Evolutionary conservation across 2,797 vertebrate genomes (phyloP), one percentile per base, ranked within the genome.

Genomic region (Helostoma temminkii): DNA sequence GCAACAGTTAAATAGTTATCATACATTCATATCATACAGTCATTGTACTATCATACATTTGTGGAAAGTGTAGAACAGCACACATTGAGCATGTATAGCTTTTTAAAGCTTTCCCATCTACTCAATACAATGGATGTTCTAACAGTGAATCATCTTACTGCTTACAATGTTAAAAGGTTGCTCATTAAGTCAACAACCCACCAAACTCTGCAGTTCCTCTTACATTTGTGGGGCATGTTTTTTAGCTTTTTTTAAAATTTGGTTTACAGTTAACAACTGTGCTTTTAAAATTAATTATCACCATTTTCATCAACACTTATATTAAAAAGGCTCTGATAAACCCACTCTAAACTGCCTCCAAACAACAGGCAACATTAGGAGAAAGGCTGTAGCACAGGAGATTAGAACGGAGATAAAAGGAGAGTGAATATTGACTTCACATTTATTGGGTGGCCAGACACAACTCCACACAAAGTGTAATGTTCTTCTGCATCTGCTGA

Each of bases 1-100:
- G 46, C 46, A 68, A 61, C 56, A 59, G 0, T 56, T 25, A 66
- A 65, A 66, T 42, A 21, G 12, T 71, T 30, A 30, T 10, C 5
- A 4, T 8, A 19, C n/a, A n/a, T n/a, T n/a, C n/a, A n/a, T n/a
- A n/a, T n/a, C n/a, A n/a, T n/a, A n/a, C n/a, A n/a, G n/a, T n/a
- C n/a, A n/a, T n/a, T n/a, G n/a, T n/a, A 3, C 41, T 5, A 19
- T 57, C 32, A 22, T 7, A 43, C 43, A 47, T 66, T 16, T 57
- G 9, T 18, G 7, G 25, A 4, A 58, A 25, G n/a, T 6, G n/a
- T 9, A 16, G 12, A 3, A n/a, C 12, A n/a, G 9, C 18, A 46
- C 19, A 26, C 22, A 25, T 54, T 66, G 7, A 61, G 34, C 34
- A 34, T 6, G 2, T 45, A 37, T 8, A 5, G 41, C 12, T 21